phyloP scores from a whole-genome alignment of 2,797 vertebrate genomes.

The Acrossocheilus fasciatus region DNA sequence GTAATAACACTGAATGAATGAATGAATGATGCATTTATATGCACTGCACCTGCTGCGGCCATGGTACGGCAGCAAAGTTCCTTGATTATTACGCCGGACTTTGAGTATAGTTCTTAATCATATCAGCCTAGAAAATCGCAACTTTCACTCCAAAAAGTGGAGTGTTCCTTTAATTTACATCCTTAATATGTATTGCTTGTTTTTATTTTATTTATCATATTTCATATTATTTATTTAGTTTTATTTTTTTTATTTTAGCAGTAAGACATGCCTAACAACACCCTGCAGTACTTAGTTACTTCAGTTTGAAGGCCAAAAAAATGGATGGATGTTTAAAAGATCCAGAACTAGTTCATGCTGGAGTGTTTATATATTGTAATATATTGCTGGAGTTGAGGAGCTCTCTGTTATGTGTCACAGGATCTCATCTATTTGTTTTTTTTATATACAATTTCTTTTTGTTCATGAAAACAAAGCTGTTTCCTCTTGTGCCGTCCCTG shows the following conservation, averaged over 20 bases:
- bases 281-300: no score
- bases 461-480: slow-evolving; percentile 7
- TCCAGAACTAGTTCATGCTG: background rate
- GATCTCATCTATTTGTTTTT: background rate
- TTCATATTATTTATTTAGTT: no score
- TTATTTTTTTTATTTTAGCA: no score
- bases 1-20: no score
- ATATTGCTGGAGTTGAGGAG: background rate
- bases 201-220: background rate
- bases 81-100: no score
- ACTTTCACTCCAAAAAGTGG: no score
- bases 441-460: background rate
- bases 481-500: background rate
- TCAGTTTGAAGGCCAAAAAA: background rate
- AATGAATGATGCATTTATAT: no score
- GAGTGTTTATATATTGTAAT: background rate
- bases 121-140: no score
- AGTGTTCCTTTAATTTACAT: background rate
- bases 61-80: no score
- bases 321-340: background rate
- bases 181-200: background rate
- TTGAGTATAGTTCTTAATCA: no score
- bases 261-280: background rate
- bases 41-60: no score
- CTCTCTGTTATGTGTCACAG: slow-evolving; percentile 12